Evolutionary conservation across 2,113 vertebrate genomes (phyloP).

Genomic region (Cochlearius cochlearius): DNA sequence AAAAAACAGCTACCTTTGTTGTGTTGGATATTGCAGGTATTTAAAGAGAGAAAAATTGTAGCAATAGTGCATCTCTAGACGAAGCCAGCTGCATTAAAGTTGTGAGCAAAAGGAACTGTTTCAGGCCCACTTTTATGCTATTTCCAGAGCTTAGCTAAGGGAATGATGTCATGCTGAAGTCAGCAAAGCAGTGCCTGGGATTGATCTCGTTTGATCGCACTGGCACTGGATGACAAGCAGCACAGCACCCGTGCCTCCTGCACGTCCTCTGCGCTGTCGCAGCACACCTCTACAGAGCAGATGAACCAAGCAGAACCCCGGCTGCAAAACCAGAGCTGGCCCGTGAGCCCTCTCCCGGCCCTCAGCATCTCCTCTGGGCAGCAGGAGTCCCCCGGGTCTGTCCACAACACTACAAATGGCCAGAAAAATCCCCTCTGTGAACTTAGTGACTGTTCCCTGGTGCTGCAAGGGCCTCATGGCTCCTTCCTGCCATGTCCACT

Average conservation of each 20-base stretch:
- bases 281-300: neutral
- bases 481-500: neutral
- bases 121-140: neutral
- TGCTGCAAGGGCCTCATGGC: accelerated
- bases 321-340: neutral
- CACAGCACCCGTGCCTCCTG: neutral
- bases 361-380: neutral
- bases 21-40: neutral
- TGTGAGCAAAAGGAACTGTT: neutral
- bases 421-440: too few relatives aligned
- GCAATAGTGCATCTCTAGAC: neutral
- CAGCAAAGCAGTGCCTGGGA: neutral
- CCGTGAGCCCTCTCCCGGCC: accelerated
- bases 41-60: neutral
- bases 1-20: neutral
- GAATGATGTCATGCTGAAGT: neutral
- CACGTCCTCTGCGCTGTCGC: too few relatives aligned
- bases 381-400: neutral
- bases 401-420: neutral
- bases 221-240: neutral
- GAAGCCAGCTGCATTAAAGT: neutral
- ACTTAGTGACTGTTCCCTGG: neutral
- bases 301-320: neutral
- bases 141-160: neutral
- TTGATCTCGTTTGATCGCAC: neutral